Percentiles rank a stretch among this genome's conserved stretches.
Evolutionary conservation across 2,113 vertebrate genomes (phyloP).

Genomic region (Fregata magnificens): DNA sequence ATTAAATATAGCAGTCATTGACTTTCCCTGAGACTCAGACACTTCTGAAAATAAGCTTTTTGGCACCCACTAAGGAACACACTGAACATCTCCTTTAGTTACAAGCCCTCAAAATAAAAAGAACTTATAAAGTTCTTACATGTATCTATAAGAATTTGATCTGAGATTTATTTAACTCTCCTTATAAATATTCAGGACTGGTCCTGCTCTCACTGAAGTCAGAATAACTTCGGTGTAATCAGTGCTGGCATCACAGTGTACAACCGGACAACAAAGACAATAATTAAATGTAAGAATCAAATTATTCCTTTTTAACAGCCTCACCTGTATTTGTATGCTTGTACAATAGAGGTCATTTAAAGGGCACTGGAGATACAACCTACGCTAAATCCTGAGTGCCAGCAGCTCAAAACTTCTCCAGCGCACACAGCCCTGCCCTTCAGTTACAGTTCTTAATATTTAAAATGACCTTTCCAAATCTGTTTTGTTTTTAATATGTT

Average conservation of each 20-base stretch:
- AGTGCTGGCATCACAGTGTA: not conserved
- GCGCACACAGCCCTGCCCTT: not conserved
- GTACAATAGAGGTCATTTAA: not conserved
- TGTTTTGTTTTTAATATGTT: not conserved
- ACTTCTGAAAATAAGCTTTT: slow-evolving; percentile 41
- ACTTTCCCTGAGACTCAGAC: slow-evolving; percentile 11
- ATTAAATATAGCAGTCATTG: slow-evolving; percentile 16
- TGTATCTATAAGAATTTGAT: not conserved
- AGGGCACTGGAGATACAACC: not conserved
- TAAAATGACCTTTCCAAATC: slow-evolving; percentile 36
- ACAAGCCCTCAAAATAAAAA: slow-evolving; percentile 24
- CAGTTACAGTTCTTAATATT: not conserved
- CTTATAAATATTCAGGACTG: not conserved
- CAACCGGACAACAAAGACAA: not conserved
- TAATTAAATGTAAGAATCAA: not conserved
- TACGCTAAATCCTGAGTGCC: too few relatives aligned
- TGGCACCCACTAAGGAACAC: slow-evolving; percentile 41
- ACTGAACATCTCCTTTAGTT: slow-evolving; percentile 37
- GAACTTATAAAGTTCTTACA: not conserved
- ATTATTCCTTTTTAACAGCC: not conserved
- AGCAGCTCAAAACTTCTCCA: not conserved
- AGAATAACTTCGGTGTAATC: not conserved
- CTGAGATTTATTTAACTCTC: not conserved
- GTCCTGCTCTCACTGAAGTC: not conserved
- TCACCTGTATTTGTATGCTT: not conserved